Evolutionary conservation across 2,888 invertebrate genomes (phyloP).

Genomic region (Pterobdella sp.): DNA sequence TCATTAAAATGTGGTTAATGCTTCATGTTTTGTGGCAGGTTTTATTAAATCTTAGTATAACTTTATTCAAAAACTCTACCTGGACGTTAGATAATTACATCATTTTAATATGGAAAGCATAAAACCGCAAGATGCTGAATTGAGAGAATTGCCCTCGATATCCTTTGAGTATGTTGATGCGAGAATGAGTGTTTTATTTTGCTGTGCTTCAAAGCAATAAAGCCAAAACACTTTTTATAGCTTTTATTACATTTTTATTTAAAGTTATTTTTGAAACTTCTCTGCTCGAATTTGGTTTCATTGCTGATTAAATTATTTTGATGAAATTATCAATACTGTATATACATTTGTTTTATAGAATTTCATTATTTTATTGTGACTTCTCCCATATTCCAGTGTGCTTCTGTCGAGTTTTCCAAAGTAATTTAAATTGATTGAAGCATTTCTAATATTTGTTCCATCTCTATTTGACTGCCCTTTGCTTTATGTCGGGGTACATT

Average conservation of each 20-base stretch:
- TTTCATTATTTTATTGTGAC: neutral
- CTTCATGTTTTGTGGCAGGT: too few relatives aligned
- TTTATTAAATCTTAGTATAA: too few relatives aligned
- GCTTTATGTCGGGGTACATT: too few relatives aligned
- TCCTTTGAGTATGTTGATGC: neutral
- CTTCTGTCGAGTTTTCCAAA: neutral
- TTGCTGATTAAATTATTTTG: conserved; percentile 3
- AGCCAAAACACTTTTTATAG: neutral
- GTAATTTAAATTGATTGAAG: neutral
- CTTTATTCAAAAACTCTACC: neutral
- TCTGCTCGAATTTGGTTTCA: neutral
- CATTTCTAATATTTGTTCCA: too few relatives aligned
- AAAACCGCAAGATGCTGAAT: too few relatives aligned
- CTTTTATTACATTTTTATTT: neutral
- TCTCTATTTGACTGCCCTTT: too few relatives aligned
- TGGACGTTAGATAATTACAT: neutral
- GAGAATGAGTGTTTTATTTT: neutral
- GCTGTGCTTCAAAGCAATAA: conserved; percentile 11
- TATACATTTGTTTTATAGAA: neutral
- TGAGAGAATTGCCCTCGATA: too few relatives aligned
- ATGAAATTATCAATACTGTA: neutral
- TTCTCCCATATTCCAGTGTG: neutral
- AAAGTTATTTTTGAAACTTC: neutral
- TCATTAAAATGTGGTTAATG: too few relatives aligned
- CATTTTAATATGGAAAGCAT: neutral